These are phyloP conservation scores for Crambe crambe DNA, from an alignment of 37 sponge, comb jelly and placozoan genomes.

Conservation along the genomic window DNA sequence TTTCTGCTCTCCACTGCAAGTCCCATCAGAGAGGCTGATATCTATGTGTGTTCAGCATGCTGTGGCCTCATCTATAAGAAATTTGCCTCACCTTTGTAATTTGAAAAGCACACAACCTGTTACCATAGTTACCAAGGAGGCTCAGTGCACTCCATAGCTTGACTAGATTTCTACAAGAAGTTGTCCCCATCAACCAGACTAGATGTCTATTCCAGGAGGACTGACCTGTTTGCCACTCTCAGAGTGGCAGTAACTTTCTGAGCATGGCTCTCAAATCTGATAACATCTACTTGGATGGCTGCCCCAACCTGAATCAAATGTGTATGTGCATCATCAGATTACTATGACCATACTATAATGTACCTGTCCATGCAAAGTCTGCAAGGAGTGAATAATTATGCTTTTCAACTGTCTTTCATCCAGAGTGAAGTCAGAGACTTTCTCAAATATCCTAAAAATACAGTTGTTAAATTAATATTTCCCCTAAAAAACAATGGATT, in stretches of 20 bases:
- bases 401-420: slow-evolving; percentile 32
- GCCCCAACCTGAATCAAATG: slow-evolving; percentile 53
- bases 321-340: neutral
- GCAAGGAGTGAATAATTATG: slow-evolving; percentile 53
- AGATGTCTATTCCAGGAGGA: neutral
- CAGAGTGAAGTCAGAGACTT: slow-evolving; percentile 12
- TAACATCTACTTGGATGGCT: slow-evolving; percentile 56
- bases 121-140: slow-evolving; percentile 46
- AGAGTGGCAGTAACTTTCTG: slow-evolving; percentile 1
- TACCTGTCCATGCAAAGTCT: slow-evolving; percentile 59
- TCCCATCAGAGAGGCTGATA: slow-evolving; percentile 28
- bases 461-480: too few species aligned
- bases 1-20: slow-evolving; percentile 42
- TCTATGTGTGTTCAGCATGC: neutral
- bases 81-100: slow-evolving; percentile 11
- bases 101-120: slow-evolving; percentile 4
- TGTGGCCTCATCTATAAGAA: neutral
- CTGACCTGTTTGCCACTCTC: slow-evolving; percentile 47
- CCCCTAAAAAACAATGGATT: too few species aligned
- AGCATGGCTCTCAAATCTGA: neutral
- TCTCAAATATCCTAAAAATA: slow-evolving; percentile 28
- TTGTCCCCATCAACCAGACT: neutral
- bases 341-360: neutral
- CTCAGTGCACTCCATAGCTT: slow-evolving; percentile 70
- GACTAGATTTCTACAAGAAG: slow-evolving; percentile 35